Evolutionary conservation across 2,113 vertebrate genomes (phyloP), one percentile per base, ranked within the genome.

Genomic region (Oreochromis aureus): DNA sequence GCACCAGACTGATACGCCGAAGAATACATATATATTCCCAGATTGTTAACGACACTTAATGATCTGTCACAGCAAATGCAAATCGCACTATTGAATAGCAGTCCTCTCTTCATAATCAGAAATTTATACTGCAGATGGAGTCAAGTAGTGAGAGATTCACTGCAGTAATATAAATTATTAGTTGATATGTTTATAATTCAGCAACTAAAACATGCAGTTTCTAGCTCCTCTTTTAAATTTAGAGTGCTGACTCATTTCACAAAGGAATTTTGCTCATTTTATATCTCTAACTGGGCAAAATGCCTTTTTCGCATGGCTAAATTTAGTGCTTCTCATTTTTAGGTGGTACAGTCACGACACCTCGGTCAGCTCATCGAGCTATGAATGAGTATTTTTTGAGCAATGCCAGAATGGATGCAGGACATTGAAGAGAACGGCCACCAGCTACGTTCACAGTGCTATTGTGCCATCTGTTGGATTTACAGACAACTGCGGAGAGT

Each of bases 391-490:
- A 78, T 76, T n/a, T 54, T 82, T 56, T 82, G 27, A 63, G 63
- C 10, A 30, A 55, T 9, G 5, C 8, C 41, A 7, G 79, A 83
- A 32, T 82, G 6, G 32, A 53, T 71, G 58, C 1, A 63, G 55
- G 30, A 44, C 39, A 30, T 73, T 18, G 27, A 81, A 34, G 1
- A 44, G 6, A 13, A 41, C 19, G 2, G 22, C 8, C 34, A n/a
- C 11, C 34, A 27, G 83, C 44, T 71, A 5, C 6, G 1, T 51
- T 78, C 16, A 53, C 39, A 48, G 86, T 79, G 55, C 61, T 71
- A 69, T 85, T 55, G 56, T 81, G 93, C 90, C 93, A 91, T 94
- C 95, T 95, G 87, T 39, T 92, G 95, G 93, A 88, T 58, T 36
- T 6, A 87, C 2, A 61, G 41, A 27, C 2, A 91, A 88, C 24